Conservation (phyloP, 2,888 invertebrate genomes). For the Acronicta aceris region DNA sequence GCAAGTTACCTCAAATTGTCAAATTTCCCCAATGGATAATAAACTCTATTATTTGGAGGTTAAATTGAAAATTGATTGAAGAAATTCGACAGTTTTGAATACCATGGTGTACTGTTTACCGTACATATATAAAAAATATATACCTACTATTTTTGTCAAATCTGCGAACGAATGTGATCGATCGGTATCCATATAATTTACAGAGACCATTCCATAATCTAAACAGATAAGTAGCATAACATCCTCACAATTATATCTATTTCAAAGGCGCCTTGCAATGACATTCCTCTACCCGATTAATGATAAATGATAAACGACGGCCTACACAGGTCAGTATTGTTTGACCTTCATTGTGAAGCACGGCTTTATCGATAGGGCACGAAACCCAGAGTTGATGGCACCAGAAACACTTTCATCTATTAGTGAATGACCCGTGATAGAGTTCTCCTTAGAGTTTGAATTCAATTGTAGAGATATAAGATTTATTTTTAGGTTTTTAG, state of each 20-base stretch:
- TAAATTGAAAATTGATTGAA: too few relatives aligned
- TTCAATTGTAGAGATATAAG: slow-evolving; percentile 5
- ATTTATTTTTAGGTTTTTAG: slow-evolving; percentile 1
- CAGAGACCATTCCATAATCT: neutral
- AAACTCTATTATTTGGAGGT: too few relatives aligned
- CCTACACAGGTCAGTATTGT: slow-evolving; percentile 52
- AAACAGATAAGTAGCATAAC: slow-evolving; percentile 2
- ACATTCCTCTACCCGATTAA: too few relatives aligned
- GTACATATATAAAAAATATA: too few relatives aligned
- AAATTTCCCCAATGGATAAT: too few relatives aligned
- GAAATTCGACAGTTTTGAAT: too few relatives aligned
- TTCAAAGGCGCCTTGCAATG: slow-evolving; percentile 23
- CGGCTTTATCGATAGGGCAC: slow-evolving; percentile 59
- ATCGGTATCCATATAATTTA: neutral
- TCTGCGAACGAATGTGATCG: too few relatives aligned
- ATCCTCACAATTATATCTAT: slow-evolving; percentile 33
- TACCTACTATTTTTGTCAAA: too few relatives aligned
- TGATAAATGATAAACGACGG: slow-evolving; percentile 34
- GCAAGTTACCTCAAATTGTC: too few relatives aligned
- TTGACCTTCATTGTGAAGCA: slow-evolving; percentile 44
- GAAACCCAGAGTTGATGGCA: slow-evolving; percentile 36
- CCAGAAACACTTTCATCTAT: slow-evolving; percentile 56
- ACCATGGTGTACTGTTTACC: too few relatives aligned
- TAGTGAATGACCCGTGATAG: neutral
- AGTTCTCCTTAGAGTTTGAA: slow-evolving; percentile 15